Base-by-base conservation (phyloP, 2,113 vertebrate genomes). In the Anarhynchus alexandrinus region DNA sequence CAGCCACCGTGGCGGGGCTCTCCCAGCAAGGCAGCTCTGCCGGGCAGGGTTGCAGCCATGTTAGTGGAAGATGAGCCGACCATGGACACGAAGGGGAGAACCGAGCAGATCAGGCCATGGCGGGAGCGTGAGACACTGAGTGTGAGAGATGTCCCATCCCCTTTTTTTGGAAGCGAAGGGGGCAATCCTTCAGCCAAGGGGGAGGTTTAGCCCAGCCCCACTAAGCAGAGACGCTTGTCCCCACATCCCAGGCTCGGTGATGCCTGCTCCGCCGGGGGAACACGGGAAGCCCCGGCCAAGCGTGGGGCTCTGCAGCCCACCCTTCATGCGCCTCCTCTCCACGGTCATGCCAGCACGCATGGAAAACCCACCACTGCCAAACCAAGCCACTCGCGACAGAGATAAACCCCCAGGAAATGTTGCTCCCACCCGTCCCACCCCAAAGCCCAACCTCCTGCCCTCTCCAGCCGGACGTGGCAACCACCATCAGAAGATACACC, bases 401-500 rank as follows among this genome's bases (percentile, higher is more conserved):
- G 9, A 22, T 7, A 23, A 13, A 1, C 22, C 18, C 55, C 29
- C 27, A 3, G 12, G 3, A 66, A 34, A 78, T 1, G 36, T 27
- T 8, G 1, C 3, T 82, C 26, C 51, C 61, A 20, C 12, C 26
- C 11, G 2, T 10, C 34, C 54, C 42, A 32, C 36, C 38, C 47
- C 83, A 40, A n/a, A 71, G 3, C 34, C 17, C 82, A 29, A 2
- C 61, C 21, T 42, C 42, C 64, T 10, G 51, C 82, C 47, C 61
- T 36, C 55, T 54, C 27, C 82, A 16, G 8, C 64, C 81, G 12
- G 3, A 18, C 49, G 0, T 27, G 27, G 9, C 36, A 38, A 5
- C 36, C 6, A 0, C 14, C 69, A 1, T 5, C 7, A 58, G 55
- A 11, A 20, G 3, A 17, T 3, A 14, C 1, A 4, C 34, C 0